Base-by-base conservation (phyloP, 1,140 invertebrate genomes). In the Drosophila seguyi region DNA sequence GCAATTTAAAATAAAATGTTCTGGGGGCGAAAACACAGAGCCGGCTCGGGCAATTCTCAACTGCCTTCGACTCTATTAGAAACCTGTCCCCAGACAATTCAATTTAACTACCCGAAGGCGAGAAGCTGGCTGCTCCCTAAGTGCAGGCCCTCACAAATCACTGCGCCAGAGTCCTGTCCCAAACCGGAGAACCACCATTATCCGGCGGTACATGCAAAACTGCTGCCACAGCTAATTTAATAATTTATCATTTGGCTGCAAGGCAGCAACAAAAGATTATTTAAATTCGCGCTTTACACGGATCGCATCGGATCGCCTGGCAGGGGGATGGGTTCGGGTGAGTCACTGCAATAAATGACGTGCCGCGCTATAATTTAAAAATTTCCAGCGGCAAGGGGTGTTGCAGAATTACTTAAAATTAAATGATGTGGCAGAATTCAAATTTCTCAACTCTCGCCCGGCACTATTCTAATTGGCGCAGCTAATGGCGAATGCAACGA, bases 381-480 rank as follows among this genome's bases (percentile, higher is more conserved):
- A 90, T 90, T 90, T 90, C 72, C 82, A 16, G 27, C 29, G 34
- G 16, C 47, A 50, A 29, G 41, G 61, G 81, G 59, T 53, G 36
- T 76, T 52, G 61, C 62, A 53, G 63, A 88, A 90, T 83, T 80
- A 81, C 87, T 86, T 87, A 63, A 90, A 91, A 92, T 80, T 92
- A 88, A 92, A 92, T 92, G 90, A 92, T 82, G 86, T 92, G 90
- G 90, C 90, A 92, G 76, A 77, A 92, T 92, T 92, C 90, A 92
- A 91, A 92, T 92, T 92, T 92, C 71, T 92, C 81, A 75, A 45
- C 38, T 5, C 29, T 7, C 36, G 48, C 45, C 50, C 22, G 53
- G 27, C 20, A 71, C 75, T 81, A 76, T 90, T 90, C 81, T 86
- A 90, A 90, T 90, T 90, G 84, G 71, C 84, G 76, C 79, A 66